These are phyloP conservation scores for Strigamia maritima DNA, from an alignment of 2,888 invertebrate genomes.

Conservation along the genomic window DNA sequence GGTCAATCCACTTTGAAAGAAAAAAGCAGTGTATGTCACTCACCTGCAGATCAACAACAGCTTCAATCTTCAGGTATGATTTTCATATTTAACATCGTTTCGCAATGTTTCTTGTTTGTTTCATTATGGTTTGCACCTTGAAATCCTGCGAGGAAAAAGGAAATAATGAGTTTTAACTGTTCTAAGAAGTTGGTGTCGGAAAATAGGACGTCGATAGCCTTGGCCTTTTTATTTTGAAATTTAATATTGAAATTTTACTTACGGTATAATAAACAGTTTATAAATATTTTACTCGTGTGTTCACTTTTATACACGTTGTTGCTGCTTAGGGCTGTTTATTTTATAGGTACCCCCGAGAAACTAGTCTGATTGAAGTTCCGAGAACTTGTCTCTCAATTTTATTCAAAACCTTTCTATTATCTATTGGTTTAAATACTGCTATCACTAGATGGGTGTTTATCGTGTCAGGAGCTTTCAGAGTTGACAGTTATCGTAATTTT, in stretches of 20 bases:
- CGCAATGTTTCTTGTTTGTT: background rate
- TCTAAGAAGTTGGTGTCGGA: background rate
- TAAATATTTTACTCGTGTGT: background rate
- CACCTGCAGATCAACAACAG: constrained; percentile 18
- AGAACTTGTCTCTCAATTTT: background rate
- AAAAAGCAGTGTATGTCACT: constrained; percentile 24
- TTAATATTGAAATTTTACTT: too few species aligned
- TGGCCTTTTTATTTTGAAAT: too few species aligned
- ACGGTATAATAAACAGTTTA: background rate
- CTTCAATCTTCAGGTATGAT: constrained; percentile 20
- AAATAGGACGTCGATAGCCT: too few species aligned
- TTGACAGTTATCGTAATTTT: too few species aligned
- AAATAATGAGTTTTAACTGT: background rate
- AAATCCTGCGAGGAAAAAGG: background rate
- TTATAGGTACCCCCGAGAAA: background rate
- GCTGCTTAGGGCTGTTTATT: background rate
- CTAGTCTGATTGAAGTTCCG: background rate
- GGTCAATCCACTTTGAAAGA: constrained; percentile 31
- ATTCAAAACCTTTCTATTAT: background rate
- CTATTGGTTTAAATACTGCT: background rate
- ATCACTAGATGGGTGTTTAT: too few species aligned
- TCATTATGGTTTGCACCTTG: background rate
- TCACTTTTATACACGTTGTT: background rate
- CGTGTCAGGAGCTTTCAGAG: too few species aligned
- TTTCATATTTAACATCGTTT: background rate